Conservation (phyloP, 2,113 vertebrate genomes). For the Cervus canadensis region DNA sequence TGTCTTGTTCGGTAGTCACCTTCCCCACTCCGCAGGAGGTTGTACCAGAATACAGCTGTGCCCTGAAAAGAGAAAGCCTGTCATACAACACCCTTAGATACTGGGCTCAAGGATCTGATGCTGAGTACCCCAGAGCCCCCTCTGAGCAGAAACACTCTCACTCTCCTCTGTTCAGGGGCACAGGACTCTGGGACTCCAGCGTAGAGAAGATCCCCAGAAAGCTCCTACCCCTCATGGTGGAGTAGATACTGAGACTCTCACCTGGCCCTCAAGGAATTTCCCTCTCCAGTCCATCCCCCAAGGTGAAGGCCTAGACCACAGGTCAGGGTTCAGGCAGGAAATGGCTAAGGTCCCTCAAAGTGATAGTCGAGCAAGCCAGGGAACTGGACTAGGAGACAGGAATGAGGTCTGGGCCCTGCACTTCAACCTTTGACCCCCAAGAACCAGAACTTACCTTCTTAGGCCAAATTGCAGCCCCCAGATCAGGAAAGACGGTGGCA, state of each 20-base stretch:
- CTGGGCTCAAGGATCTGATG: neutral
- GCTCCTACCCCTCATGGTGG: neutral
- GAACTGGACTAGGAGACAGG: neutral
- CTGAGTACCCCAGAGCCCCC: neutral
- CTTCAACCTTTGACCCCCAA: neutral
- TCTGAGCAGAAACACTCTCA: neutral
- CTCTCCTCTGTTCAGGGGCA: neutral
- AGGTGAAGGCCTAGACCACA: neutral
- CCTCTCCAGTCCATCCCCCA: neutral
- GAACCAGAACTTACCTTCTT: constrained; percentile 86
- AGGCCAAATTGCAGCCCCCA: constrained; percentile 93
- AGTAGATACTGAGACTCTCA: neutral
- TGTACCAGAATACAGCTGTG: constrained; percentile 98
- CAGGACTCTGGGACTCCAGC: neutral
- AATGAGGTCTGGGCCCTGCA: neutral
- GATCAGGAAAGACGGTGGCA: constrained; percentile 96
- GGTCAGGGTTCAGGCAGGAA: neutral
- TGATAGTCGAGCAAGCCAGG: neutral
- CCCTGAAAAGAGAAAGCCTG: constrained; percentile 83
- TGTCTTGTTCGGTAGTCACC: constrained; percentile 97
- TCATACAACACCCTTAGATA: neutral
- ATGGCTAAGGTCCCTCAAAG: neutral
- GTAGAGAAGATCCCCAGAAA: neutral
- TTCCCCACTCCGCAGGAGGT: constrained; percentile 94
- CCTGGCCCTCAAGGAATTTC: neutral